A percentile compares a stretch with the other conserved stretches of the same genome.
Conservation (phyloP, 92 coral and sea anemone species). For the Phenganax stokvisi region DNA sequence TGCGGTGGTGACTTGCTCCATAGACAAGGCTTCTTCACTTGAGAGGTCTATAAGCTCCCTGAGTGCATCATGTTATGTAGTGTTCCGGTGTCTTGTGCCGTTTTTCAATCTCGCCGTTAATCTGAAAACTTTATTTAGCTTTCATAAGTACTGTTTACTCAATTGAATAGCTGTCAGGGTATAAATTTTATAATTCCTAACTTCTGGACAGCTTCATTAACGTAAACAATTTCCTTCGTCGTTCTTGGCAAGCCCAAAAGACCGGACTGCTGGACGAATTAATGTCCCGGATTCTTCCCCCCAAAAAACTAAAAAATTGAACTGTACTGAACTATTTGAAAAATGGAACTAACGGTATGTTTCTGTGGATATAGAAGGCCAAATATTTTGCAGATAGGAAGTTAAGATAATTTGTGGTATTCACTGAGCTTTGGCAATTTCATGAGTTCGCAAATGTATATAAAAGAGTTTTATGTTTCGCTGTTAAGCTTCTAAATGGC, state of each 20-base stretch:
- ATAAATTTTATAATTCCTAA: slow-evolving; percentile 40
- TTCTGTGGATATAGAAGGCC: too few relatives aligned
- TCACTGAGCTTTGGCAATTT: too few relatives aligned
- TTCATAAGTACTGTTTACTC: slow-evolving; percentile 45
- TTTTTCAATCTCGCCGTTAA: slow-evolving; percentile 28
- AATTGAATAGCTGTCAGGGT: slow-evolving; percentile 39
- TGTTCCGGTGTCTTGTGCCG: not conserved
- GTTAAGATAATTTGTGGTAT: too few relatives aligned
- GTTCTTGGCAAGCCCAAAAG: not conserved
- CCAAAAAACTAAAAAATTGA: too few relatives aligned
- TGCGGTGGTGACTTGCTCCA: not conserved
- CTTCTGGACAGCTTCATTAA: slow-evolving; percentile 39
- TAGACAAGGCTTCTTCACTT: not conserved
- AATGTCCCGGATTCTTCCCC: not conserved
- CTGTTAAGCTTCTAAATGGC: too few relatives aligned
- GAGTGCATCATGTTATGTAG: not conserved
- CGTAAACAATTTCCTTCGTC: slow-evolving; percentile 36
- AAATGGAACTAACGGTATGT: too few relatives aligned
- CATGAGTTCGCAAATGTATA: too few relatives aligned
- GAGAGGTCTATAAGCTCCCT: slow-evolving; percentile 30
- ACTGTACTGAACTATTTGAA: too few relatives aligned
- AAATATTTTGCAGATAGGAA: too few relatives aligned
- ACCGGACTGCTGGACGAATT: not conserved
- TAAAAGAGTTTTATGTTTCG: too few relatives aligned
- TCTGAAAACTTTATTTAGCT: slow-evolving; percentile 45